phyloP scores from a whole-genome alignment of 2,797 vertebrate species.

The Oreonectes daqikongensis region DNA sequence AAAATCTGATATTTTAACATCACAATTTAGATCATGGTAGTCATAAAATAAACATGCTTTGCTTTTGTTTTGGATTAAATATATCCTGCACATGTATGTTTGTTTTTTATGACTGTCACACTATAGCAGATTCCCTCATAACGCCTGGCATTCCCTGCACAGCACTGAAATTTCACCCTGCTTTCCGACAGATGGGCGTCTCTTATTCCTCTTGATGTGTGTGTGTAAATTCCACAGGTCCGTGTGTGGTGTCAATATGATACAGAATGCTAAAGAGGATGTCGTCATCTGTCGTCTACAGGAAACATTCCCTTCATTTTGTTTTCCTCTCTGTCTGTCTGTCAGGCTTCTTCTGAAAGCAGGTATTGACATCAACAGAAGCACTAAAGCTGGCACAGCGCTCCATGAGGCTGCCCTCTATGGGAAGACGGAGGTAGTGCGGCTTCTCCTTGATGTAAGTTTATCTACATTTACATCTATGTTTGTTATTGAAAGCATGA shows the following conservation, averaged over 20 bases:
- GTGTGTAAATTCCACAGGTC: conserved; percentile 24
- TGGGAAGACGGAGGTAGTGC: conserved; percentile 93
- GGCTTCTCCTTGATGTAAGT: conserved; percentile 90
- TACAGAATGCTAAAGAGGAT: conserved; percentile 18
- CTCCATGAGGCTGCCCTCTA: conserved; percentile 92
- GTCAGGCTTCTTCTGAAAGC: conserved; percentile 89
- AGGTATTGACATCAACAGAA: conserved; percentile 93
- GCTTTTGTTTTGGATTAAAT: background rate
- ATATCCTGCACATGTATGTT: background rate
- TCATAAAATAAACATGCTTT: background rate
- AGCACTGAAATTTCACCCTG: conserved; percentile 37
- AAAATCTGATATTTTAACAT: too few species aligned
- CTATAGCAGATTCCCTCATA: conserved; percentile 22
- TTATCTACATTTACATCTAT: background rate
- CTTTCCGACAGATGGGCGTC: conserved; percentile 38
- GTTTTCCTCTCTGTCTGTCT: background rate
- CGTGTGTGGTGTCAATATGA: conserved; percentile 18
- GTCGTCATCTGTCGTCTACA: background rate
- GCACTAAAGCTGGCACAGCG: conserved; percentile 90
- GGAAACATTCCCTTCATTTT: background rate
- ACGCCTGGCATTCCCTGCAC: conserved; percentile 45
- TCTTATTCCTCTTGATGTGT: conserved; percentile 9
- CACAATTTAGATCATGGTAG: too few species aligned
- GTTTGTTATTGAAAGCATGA: background rate
- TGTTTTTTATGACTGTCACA: conserved; percentile 4